Percentiles rank a stretch among this genome's conserved stretches.
Evolutionary conservation across 23 tunicate species (phyloP).

Genomic region (Botrylloides violaceus): DNA sequence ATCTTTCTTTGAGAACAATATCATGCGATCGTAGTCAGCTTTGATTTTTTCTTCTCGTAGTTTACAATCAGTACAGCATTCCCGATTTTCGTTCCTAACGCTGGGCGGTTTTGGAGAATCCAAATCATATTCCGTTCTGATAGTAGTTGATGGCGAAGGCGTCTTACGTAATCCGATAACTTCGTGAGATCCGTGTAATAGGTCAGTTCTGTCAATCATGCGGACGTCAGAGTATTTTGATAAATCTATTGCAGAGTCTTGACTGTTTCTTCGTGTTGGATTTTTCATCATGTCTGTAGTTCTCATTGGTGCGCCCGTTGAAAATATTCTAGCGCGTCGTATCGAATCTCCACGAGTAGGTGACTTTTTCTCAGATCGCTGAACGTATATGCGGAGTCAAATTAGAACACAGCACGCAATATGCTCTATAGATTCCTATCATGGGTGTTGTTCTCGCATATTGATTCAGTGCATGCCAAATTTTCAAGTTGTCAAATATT

Average conservation of each 20-base stretch:
- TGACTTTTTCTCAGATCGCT: not conserved
- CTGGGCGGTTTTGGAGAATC: not conserved
- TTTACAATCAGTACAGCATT: slow-evolving; percentile 46
- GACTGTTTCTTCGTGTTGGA: not conserved
- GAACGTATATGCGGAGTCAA: not conserved
- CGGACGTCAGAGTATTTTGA: not conserved
- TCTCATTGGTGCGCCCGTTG: not conserved
- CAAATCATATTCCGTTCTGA: not conserved
- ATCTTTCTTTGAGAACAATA: slow-evolving; percentile 75
- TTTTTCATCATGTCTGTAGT: not conserved
- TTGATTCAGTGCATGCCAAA: too few relatives aligned
- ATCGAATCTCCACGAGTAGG: not conserved
- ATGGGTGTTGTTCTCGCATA: too few relatives aligned
- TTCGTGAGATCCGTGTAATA: not conserved
- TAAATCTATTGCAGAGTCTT: not conserved
- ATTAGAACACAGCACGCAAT: not conserved
- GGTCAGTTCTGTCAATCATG: not conserved
- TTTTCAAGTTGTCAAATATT: too few relatives aligned
- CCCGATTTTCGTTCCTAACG: not conserved
- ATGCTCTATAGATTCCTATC: not conserved
- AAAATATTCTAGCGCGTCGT: not conserved
- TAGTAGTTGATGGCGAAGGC: not conserved
- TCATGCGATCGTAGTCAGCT: slow-evolving; percentile 76
- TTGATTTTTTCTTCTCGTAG: slow-evolving; percentile 66
- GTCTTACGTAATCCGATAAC: not conserved